Conservation (phyloP, 2,888 invertebrate species). For the Leptopterna dolabrata region DNA sequence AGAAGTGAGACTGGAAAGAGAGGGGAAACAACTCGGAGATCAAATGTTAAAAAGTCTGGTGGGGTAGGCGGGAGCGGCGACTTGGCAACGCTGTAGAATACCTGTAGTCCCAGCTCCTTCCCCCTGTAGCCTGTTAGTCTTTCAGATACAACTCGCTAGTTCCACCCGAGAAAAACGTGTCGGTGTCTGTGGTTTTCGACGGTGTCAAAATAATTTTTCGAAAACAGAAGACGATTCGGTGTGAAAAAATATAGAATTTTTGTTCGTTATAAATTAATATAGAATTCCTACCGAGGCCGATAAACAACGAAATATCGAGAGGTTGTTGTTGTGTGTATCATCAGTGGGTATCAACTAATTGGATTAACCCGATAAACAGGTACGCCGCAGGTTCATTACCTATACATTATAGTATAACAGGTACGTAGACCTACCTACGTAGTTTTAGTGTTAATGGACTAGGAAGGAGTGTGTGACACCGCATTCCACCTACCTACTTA, state of each 20-base stretch:
- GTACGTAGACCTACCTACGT: too few relatives aligned
- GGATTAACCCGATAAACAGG: slow-evolving; percentile 26
- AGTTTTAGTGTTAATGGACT: neutral
- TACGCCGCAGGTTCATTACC: neutral
- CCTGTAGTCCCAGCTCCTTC: slow-evolving; percentile 44
- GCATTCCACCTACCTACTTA: neutral
- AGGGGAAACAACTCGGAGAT: slow-evolving; percentile 25
- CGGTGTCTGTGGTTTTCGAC: neutral
- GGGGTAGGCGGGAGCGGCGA: slow-evolving; percentile 45
- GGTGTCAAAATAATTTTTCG: neutral
- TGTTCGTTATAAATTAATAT: neutral
- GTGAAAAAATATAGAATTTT: neutral
- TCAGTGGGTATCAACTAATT: neutral
- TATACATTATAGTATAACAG: neutral
- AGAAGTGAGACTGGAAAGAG: neutral
- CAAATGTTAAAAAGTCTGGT: slow-evolving; percentile 51
- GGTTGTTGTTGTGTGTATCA: neutral
- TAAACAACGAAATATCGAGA: neutral
- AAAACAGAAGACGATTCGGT: neutral
- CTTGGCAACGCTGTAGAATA: slow-evolving; percentile 54
- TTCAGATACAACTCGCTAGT: slow-evolving; percentile 24
- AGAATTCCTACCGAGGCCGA: neutral
- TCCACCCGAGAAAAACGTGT: slow-evolving; percentile 22
- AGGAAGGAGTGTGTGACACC: neutral
- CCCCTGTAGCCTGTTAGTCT: slow-evolving; percentile 17